Percentiles rank a stretch among this genome's conserved stretches.
Evolutionary conservation across 2,888 invertebrate genomes (phyloP).

Genomic region (Hirtodrosophila histrioides): DNA sequence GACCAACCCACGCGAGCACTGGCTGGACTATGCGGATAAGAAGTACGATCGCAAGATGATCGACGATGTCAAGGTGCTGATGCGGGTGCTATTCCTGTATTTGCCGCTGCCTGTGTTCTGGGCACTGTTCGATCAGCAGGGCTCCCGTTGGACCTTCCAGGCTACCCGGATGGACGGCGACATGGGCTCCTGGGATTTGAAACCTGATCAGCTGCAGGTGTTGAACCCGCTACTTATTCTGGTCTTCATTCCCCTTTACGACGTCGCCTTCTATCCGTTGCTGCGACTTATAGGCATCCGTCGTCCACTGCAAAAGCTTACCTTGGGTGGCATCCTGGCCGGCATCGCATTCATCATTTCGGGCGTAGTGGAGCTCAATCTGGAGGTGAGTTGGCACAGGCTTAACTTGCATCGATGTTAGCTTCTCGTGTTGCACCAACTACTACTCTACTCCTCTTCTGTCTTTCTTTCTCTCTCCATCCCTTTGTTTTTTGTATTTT

Average conservation of each 20-base stretch:
- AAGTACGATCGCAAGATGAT: slow-evolving; percentile 89
- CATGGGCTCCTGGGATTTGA: slow-evolving; percentile 89
- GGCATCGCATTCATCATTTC: slow-evolving; percentile 94
- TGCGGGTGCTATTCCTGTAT: slow-evolving; percentile 91
- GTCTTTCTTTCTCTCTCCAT: slow-evolving; percentile 35
- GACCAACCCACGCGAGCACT: slow-evolving; percentile 88
- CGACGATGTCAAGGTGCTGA: slow-evolving; percentile 90
- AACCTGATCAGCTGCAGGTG: slow-evolving; percentile 98
- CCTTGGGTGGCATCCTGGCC: slow-evolving; percentile 94
- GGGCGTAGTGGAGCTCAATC: slow-evolving; percentile 91
- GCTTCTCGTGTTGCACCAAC: slow-evolving; percentile 35
- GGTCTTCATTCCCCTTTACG: slow-evolving; percentile 93
- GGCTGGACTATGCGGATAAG: slow-evolving; percentile 94
- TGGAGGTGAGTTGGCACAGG: slow-evolving; percentile 86
- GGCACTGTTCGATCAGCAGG: slow-evolving; percentile 97
- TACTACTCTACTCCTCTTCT: slow-evolving; percentile 24
- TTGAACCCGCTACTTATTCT: slow-evolving; percentile 94
- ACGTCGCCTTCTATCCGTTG: slow-evolving; percentile 91
- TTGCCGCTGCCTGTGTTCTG: slow-evolving; percentile 96
- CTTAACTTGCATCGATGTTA: not conserved
- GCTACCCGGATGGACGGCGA: slow-evolving; percentile 94
- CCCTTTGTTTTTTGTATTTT: not conserved
- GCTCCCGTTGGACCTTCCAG: slow-evolving; percentile 96
- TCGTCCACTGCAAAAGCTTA: slow-evolving; percentile 93
- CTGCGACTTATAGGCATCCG: slow-evolving; percentile 89